Base-by-base conservation (phyloP, 2,888 invertebrate species). In the Allolobophora icterica region DNA sequence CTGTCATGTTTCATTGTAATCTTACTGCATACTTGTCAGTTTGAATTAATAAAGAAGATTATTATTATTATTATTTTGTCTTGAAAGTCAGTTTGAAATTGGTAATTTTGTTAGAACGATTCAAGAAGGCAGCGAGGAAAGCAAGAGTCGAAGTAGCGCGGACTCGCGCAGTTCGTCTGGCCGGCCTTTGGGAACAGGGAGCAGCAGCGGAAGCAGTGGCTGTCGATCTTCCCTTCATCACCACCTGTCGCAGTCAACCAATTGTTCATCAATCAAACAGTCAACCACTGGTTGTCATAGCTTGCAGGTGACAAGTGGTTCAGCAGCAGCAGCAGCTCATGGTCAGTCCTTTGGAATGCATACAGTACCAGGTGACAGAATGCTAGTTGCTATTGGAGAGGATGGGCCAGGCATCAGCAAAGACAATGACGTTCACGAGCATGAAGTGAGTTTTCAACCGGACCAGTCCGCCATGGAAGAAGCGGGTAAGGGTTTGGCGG, bases 81-180 rank as follows among this genome's bases (percentile, higher is more conserved):
- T 5, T 71, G 30, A 71, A 71, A 71, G 71, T 71, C 8, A 8
- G n/a, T 30, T n/a, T 71, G n/a, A 52, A 21, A 52, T n/a, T 30
- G 8, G n/a, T 71, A 17, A 11, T 87, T 87, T 24, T 34, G 34
- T 35, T 24, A 87, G 87, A 24, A 34, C 87, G 17, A 87, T 87
- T 21, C 87, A 87, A 34, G 87, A 87, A 87, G 87, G 87, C 87
- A 87, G 87, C n/a, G 87, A 87, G 38, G 87, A 87, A 19, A 87
- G 38, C 87, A 34, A 38, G 35, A 87, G 87, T 17, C 87, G 87
- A 30, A 87, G 87, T 24, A 87, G 87, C 87, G 24, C 24, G 19
- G 87, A 87, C 35, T 87, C 87, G 15, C 87, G 34, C 87, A 34
- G 87, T 38, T 87, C 87, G 1, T 35, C 87, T 21, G 38, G 87